These are phyloP conservation scores for Tachycineta bicolor DNA, from an alignment of 2,113 vertebrate species.

Conservation along the genomic window DNA sequence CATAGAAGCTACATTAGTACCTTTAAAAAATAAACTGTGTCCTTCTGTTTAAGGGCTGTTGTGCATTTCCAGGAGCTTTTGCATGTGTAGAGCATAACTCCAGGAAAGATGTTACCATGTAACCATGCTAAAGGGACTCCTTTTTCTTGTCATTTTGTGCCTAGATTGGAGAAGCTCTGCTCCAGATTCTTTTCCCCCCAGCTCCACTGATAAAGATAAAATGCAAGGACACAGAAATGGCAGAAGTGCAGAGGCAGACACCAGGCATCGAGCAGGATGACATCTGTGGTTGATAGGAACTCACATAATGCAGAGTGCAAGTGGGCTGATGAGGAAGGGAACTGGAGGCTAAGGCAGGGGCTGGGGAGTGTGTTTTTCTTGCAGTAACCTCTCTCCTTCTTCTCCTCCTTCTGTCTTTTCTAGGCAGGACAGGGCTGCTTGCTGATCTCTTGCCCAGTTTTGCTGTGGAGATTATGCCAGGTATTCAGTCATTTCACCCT, in stretches of 20 bases:
- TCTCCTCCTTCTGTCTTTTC: conserved; percentile 83
- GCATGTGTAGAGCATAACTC: not conserved
- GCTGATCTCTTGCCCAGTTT: conserved; percentile 98
- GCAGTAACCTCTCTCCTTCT: conserved; percentile 77
- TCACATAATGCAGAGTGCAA: not conserved
- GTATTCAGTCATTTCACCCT: conserved; percentile 82
- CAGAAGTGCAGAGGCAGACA: conserved; percentile 3
- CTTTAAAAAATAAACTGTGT: not conserved
- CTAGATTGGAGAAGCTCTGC: not conserved
- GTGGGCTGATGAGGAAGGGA: not conserved
- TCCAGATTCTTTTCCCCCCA: not conserved
- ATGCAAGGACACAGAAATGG: conserved; percentile 21
- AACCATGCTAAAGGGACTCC: not conserved
- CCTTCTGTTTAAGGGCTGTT: not conserved
- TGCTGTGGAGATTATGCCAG: conserved; percentile 99
- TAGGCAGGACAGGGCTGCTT: conserved; percentile 96
- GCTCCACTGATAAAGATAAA: not conserved
- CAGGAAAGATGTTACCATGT: not conserved
- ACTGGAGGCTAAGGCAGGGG: not conserved
- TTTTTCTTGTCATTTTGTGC: not conserved
- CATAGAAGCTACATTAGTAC: not conserved
- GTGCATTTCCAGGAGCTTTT: not conserved
- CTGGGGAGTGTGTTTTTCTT: conserved; percentile 57
- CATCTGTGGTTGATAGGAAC: not conserved
- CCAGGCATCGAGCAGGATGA: not conserved